Percentiles rank a stretch among this genome's conserved stretches.
phyloP scores from a whole-genome alignment of 2,113 vertebrate species.

The Heterocephalus glaber region DNA sequence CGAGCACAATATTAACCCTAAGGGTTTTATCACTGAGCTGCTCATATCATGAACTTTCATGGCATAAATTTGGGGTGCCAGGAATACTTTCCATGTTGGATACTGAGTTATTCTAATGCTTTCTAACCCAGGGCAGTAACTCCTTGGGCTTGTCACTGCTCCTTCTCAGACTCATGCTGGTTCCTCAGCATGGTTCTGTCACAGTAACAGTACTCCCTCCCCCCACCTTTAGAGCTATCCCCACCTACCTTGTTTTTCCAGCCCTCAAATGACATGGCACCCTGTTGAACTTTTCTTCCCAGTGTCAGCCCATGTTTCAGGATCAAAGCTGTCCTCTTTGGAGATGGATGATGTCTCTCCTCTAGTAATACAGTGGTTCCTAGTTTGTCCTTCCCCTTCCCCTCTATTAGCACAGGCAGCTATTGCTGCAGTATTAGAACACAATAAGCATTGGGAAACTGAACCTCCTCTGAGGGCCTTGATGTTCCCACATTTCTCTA shows the following conservation, averaged over 20 bases:
- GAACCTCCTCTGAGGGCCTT: too few relatives aligned
- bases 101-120: slow-evolving; percentile 59
- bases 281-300: too few relatives aligned
- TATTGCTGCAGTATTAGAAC: too few relatives aligned
- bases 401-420: too few relatives aligned
- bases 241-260: neutral
- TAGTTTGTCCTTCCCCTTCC: too few relatives aligned
- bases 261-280: too few relatives aligned
- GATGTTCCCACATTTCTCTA: too few relatives aligned
- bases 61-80: slow-evolving; percentile 68
- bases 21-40: slow-evolving; percentile 76
- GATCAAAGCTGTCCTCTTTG: too few relatives aligned
- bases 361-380: too few relatives aligned
- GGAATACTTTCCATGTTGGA: slow-evolving; percentile 53
- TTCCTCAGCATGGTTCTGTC: slow-evolving; percentile 10
- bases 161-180: neutral
- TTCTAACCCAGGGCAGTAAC: slow-evolving; percentile 70
- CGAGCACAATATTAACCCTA: slow-evolving; percentile 72
- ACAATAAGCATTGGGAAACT: too few relatives aligned
- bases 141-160: slow-evolving; percentile 66
- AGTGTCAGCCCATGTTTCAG: too few relatives aligned
- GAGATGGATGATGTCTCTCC: too few relatives aligned
- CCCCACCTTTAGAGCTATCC: neutral
- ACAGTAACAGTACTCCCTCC: neutral
- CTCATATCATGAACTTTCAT: slow-evolving; percentile 72